Evolutionary conservation across 2,888 invertebrate genomes (phyloP).

Genomic region (Myopa testacea): DNA sequence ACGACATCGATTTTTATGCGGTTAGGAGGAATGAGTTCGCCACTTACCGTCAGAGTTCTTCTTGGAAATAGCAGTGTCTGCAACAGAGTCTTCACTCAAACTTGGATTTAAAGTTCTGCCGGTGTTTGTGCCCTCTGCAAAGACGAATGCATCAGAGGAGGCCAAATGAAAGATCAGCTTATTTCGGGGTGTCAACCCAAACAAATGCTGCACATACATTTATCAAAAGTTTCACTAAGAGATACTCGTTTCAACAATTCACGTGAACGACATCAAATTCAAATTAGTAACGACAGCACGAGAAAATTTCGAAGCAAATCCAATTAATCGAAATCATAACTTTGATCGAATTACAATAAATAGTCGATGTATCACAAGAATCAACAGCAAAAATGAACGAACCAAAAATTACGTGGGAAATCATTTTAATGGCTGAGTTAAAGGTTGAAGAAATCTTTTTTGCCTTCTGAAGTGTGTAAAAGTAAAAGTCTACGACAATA

Average conservation of each 20-base stretch:
- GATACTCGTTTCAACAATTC: conserved; percentile 21
- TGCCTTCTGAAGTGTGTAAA: background rate
- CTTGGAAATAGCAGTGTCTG: conserved; percentile 83
- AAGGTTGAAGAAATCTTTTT: background rate
- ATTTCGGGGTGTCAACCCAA: conserved; percentile 17
- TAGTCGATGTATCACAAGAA: background rate
- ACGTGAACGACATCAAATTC: conserved; percentile 34
- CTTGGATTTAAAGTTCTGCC: conserved; percentile 76
- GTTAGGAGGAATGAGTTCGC: conserved; percentile 45
- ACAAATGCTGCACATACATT: conserved; percentile 25
- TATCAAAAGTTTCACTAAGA: conserved; percentile 25
- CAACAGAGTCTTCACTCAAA: conserved; percentile 85
- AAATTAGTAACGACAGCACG: conserved; percentile 36
- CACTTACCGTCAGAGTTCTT: conserved; percentile 87
- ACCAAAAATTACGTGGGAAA: background rate
- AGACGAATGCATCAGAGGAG: conserved; percentile 57
- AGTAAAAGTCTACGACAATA: too few species aligned
- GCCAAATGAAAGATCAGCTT: conserved; percentile 49
- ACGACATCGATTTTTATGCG: conserved; percentile 52
- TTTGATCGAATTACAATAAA: background rate
- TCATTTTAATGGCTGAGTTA: background rate
- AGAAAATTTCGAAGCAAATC: conserved; percentile 38
- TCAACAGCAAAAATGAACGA: background rate
- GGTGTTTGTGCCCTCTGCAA: conserved; percentile 70
- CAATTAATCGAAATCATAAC: conserved; percentile 29